Evolutionary conservation across 1,140 invertebrate genomes (phyloP), one percentile per base, ranked within the genome.

Genomic region (Amyelois transitella): DNA sequence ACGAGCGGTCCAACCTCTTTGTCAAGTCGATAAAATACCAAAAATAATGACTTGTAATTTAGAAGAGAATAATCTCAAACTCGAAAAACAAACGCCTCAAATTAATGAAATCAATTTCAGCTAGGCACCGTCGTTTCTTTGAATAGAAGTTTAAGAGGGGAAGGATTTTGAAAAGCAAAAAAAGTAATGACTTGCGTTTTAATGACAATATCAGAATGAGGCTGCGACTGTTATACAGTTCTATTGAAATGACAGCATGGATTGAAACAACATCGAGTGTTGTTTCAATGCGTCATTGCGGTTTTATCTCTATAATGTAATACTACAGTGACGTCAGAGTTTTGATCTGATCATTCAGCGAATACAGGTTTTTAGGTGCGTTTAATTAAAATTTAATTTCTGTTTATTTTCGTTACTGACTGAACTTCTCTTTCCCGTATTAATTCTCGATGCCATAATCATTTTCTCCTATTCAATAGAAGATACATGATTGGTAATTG

Each of bases 81-180:
- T 38, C 32, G 19, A 48, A 48, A 48, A 48, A 48, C 45, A 48
- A 21, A 38, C 32, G n/a, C 45, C 20, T 48, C 21, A 64, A 64
- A 66, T 66, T 66, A 70, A 66, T 66, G 56, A 58, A 66, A 69
- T 66, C 64, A 69, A 59, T 69, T 69, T 55, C 51, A 51, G 51
- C 48, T 43, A 43, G 52, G 17, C 43, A 52, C 61, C 45, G 57
- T 57, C 50, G 51, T 55, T 57, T 56, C 57, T 60, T 24, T 51
- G 62, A 60, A 61, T 53, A 51, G 43, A 49, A n/a, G 28, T 58
- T 64, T 55, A 47, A 63, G 60, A 62, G 53, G 54, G 56, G 58
- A 45, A 60, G 58, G 62, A 63, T 61, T 57, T 49, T 12, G 3
- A 60, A 64, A 67, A 58, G 44, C 53, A 58, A 62, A 62, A 66